These are phyloP conservation scores for Takifugu flavidus DNA, from an alignment of 2,113 vertebrate genomes.

Conservation along the genomic window DNA sequence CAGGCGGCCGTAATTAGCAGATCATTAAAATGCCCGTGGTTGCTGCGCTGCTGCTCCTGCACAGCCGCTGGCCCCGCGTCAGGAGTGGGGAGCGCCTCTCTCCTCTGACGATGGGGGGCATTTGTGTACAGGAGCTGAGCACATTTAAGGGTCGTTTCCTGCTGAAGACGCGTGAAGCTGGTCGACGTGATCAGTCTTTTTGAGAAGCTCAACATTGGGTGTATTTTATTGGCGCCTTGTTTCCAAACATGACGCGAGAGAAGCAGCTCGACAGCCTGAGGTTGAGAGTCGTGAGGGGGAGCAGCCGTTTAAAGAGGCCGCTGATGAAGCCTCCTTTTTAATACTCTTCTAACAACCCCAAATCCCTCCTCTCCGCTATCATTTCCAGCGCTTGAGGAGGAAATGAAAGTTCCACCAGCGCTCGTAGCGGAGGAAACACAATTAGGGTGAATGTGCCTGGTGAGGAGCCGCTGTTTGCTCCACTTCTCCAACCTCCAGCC, in stretches of 20 bases:
- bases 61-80: too few relatives aligned
- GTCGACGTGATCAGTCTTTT: too few relatives aligned
- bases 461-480: constrained; percentile 43
- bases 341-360: constrained; percentile 58
- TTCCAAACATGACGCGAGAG: background rate
- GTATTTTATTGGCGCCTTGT: background rate
- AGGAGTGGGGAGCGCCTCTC: too few relatives aligned
- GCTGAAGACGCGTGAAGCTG: too few relatives aligned
- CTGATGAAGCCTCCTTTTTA: constrained; percentile 49
- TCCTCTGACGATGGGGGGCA: too few relatives aligned
- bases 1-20: too few relatives aligned
- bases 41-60: too few relatives aligned
- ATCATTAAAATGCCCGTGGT: too few relatives aligned
- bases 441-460: constrained; percentile 68
- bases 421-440: constrained; percentile 63
- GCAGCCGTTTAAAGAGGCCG: constrained; percentile 44
- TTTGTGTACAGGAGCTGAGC: too few relatives aligned
- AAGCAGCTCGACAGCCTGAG: constrained; percentile 12
- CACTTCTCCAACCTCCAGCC: constrained; percentile 24
- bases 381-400: constrained; percentile 47
- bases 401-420: constrained; percentile 65
- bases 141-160: too few relatives aligned
- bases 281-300: constrained; percentile 29
- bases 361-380: constrained; percentile 44
- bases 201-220: too few relatives aligned